These are phyloP conservation scores for Pelosia muscerda DNA, from an alignment of 2,888 invertebrate genomes.

Conservation along the genomic window DNA sequence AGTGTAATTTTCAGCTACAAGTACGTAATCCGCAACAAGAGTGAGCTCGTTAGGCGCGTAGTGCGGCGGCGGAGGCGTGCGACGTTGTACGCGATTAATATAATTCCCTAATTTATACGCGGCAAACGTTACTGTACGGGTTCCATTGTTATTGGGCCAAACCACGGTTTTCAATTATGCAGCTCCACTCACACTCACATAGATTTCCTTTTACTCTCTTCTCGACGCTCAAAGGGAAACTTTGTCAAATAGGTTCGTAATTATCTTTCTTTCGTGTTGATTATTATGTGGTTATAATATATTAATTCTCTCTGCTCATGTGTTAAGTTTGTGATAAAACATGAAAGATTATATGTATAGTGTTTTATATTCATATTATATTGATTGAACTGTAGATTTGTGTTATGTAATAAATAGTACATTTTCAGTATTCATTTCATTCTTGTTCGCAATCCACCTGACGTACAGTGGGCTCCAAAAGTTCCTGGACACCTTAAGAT, in stretches of 20 bases:
- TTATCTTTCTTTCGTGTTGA: conserved; percentile 58
- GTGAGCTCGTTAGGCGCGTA: conserved; percentile 57
- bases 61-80: conserved; percentile 32
- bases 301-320: conserved; percentile 19
- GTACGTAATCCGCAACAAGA: conserved; percentile 54
- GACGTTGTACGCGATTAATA: conserved; percentile 76
- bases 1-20: conserved; percentile 55
- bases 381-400: too few relatives aligned
- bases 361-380: too few relatives aligned
- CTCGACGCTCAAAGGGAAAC: conserved; percentile 53
- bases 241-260: conserved; percentile 62
- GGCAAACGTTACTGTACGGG: conserved; percentile 60
- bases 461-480: too few relatives aligned
- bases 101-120: conserved; percentile 82
- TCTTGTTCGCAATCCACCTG: too few relatives aligned
- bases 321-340: background rate
- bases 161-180: conserved; percentile 77
- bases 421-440: too few relatives aligned
- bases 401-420: too few relatives aligned
- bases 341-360: background rate
- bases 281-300: conserved; percentile 29
- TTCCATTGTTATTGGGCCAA: conserved; percentile 71
- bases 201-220: conserved; percentile 60
- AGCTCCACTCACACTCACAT: conserved; percentile 56
- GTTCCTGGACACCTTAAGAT: too few relatives aligned